Conservation (phyloP, 2,797 vertebrate species). For the Typhlichthys eigenmanni region DNA sequence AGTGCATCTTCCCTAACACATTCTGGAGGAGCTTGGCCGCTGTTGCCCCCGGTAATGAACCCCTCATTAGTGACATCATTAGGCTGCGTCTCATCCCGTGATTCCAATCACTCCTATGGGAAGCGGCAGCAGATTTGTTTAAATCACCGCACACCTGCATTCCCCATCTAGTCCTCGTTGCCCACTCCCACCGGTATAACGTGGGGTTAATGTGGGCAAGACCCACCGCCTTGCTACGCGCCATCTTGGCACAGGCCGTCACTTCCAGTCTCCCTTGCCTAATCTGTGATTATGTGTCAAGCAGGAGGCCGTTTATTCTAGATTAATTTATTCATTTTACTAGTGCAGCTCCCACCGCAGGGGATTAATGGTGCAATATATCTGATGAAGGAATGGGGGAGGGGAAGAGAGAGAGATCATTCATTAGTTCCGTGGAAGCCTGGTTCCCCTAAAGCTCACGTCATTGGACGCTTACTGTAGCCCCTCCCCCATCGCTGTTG, state of each 20-base stretch:
- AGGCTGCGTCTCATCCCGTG: conserved; percentile 24
- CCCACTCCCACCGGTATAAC: background rate
- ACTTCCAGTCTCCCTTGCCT: conserved; percentile 47
- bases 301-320: conserved; percentile 68
- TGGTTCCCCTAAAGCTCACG: conserved; percentile 11
- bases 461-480: background rate
- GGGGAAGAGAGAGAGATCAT: conserved; percentile 10
- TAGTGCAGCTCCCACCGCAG: conserved; percentile 45
- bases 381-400: conserved; percentile 47
- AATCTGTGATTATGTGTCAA: conserved; percentile 76
- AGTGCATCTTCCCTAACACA: background rate
- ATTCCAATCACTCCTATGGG: conserved; percentile 49
- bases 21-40: background rate
- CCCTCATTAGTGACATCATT: conserved; percentile 66
- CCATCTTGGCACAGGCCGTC: conserved; percentile 39
- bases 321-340: conserved; percentile 74
- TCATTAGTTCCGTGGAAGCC: background rate
- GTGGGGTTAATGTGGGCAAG: conserved; percentile 49
- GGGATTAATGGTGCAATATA: conserved; percentile 68
- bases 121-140: conserved; percentile 27
- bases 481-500: conserved; percentile 8
- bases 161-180: conserved; percentile 21
- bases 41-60: conserved; percentile 48
- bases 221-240: conserved; percentile 2
- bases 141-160: conserved; percentile 27